These are phyloP conservation scores for Pachyseris speciosa DNA, from an alignment of 64 coral and sea anemone species.

Conservation along the genomic window DNA sequence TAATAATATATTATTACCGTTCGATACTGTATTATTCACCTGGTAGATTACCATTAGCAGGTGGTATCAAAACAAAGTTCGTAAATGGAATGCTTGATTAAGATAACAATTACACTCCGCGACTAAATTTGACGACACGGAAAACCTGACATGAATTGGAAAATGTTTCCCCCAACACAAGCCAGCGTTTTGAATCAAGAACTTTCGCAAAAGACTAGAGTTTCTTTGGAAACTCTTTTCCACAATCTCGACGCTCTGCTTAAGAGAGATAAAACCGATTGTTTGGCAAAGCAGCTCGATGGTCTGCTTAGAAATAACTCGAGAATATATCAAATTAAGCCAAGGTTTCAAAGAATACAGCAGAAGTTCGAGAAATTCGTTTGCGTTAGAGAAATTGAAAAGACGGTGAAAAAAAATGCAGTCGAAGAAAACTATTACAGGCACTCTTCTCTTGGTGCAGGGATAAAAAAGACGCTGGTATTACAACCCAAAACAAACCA, in stretches of 20 bases:
- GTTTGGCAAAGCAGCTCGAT: conserved; percentile 7
- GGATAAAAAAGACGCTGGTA: background rate
- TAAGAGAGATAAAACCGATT: conserved; percentile 2
- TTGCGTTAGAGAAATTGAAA: background rate
- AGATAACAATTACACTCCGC: background rate
- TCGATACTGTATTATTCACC: background rate
- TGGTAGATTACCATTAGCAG: background rate
- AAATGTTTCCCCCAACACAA: background rate
- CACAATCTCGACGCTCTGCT: conserved; percentile 7
- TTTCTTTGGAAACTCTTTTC: conserved; percentile 7
- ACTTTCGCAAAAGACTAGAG: background rate
- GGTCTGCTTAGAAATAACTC: background rate
- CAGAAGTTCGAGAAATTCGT: background rate
- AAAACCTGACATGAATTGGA: conserved; percentile 8
- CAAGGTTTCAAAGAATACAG: background rate
- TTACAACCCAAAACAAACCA: background rate
- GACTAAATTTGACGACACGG: background rate
- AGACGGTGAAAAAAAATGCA: background rate
- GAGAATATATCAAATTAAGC: background rate
- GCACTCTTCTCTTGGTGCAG: background rate
- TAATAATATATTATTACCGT: no score
- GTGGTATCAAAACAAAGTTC: background rate
- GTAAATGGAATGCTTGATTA: conserved; percentile 6
- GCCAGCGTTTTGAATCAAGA: background rate
- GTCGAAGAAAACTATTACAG: background rate